Base-by-base conservation (phyloP, 2,797 vertebrate genomes). In the Aulostomus chinensis region DNA sequence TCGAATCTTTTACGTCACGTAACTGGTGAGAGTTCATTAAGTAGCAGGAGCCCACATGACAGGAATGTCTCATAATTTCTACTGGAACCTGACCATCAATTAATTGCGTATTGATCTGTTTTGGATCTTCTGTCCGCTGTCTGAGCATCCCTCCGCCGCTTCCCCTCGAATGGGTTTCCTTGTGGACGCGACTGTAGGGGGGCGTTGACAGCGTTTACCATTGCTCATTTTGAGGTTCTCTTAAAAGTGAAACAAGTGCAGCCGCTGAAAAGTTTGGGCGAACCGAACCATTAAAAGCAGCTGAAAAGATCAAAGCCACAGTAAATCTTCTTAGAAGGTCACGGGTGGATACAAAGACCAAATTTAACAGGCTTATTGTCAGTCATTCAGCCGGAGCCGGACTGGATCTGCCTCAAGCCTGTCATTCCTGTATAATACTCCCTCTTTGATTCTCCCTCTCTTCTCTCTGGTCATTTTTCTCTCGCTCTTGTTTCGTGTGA, bases 291-390 rank as follows among this genome's bases (percentile, higher is more conserved):
- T 35, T 17, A 64, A 45, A 64, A 26, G 30, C 36, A 22, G 39
- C 42, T 16, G 45, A 63, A 43, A 55, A 43, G 28, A 69, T 61
- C 37, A 76, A 56, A 69, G 51, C 17, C 10, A 3, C 2, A 4
- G 42, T 31, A 68, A 78, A 83, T 77, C 75, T 66, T 69, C 77
- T 78, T 79, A 73, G 30, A 43, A 48, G 50, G 67, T 75, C 69
- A 79, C 16, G 75, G 67, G 69, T 78, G 64, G 36, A 78, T 76
- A 61, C 63, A 65, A 45, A 78, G 64, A 64, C 42, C 24, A 62
- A 61, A 26, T 71, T 50, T 76, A 76, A 62, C 63, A 69, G 64
- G 78, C 57, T 69, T 63, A 79, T 3, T 32, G 36, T 58, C 37
- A 54, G 58, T 49, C 61, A 51, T 40, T 62, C 56, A 48, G 1